Percentiles rank a stretch among this genome's conserved stretches.
Evolutionary conservation across 2,797 vertebrate species (phyloP).

Genomic region (Sciaenops ocellatus): DNA sequence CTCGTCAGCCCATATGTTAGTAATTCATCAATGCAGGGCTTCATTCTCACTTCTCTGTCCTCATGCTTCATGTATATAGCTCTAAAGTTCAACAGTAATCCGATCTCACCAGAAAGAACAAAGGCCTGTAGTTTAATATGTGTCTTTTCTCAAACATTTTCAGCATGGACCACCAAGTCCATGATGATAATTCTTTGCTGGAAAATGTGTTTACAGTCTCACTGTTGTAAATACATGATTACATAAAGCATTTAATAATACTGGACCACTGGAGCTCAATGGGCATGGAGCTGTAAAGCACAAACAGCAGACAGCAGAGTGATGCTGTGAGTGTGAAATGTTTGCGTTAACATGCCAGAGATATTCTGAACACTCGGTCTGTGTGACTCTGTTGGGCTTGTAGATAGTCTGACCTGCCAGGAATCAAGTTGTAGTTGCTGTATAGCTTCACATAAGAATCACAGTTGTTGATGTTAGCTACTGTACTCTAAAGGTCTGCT

Average conservation of each 20-base stretch:
- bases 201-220: not conserved
- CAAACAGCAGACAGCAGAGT: not conserved
- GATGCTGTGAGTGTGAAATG: not conserved
- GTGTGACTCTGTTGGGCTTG: not conserved
- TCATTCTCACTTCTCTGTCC: not conserved
- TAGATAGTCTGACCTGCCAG: not conserved
- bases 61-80: not conserved
- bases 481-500: not conserved
- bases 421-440: not conserved
- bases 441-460: not conserved
- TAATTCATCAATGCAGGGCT: not conserved
- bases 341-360: not conserved
- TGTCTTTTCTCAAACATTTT: not conserved
- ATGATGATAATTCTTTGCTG: not conserved
- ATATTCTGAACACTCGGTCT: not conserved
- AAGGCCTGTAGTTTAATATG: not conserved
- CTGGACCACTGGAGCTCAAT: not conserved
- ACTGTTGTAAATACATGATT: slow-evolving; percentile 5
- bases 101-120: not conserved
- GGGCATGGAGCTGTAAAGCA: not conserved
- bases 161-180: not conserved
- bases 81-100: not conserved
- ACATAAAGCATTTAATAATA: not conserved
- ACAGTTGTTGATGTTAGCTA: not conserved
- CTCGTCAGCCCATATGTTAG: not conserved